These are phyloP conservation scores for Scaptomyza pallida DNA, from an alignment of 1,140 invertebrate genomes.

Conservation along the genomic window DNA sequence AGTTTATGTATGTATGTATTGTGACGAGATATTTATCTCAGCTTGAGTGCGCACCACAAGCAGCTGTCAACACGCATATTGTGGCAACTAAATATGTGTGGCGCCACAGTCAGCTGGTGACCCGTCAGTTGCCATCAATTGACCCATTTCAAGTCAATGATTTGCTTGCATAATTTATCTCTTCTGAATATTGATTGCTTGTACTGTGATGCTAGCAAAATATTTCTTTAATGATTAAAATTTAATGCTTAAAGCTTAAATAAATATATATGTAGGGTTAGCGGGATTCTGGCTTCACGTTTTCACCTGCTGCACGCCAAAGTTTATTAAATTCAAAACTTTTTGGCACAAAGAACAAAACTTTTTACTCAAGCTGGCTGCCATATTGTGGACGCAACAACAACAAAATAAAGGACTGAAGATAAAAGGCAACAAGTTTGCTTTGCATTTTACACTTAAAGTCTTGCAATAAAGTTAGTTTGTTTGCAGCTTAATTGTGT, in stretches of 20 bases:
- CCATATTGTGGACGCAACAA: conserved; percentile 40
- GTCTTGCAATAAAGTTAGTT: conserved; percentile 64
- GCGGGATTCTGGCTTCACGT: not conserved
- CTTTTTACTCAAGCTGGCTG: conserved; percentile 34
- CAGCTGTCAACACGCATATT: conserved; percentile 54
- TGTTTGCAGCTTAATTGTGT: conserved; percentile 70
- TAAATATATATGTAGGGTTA: not conserved
- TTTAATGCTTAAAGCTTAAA: too few species aligned
- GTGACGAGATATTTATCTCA: conserved; percentile 49
- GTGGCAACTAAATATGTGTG: conserved; percentile 17
- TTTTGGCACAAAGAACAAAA: conserved; percentile 33
- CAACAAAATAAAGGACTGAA: not conserved
- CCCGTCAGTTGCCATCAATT: conserved; percentile 69
- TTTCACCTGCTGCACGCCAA: conserved; percentile 8
- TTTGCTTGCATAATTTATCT: conserved; percentile 61
- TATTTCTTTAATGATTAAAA: not conserved
- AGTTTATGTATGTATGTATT: too few species aligned
- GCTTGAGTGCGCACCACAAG: conserved; percentile 56
- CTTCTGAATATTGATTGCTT: conserved; percentile 60
- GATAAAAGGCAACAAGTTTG: conserved; percentile 65
- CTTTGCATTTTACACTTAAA: conserved; percentile 64
- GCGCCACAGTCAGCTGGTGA: conserved; percentile 26
- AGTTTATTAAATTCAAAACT: conserved; percentile 48
- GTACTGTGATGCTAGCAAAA: not conserved
- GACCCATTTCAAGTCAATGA: conserved; percentile 69